These are phyloP conservation scores for Drosophila putrida DNA, from an alignment of 2,888 invertebrate species.

Conservation along the genomic window DNA sequence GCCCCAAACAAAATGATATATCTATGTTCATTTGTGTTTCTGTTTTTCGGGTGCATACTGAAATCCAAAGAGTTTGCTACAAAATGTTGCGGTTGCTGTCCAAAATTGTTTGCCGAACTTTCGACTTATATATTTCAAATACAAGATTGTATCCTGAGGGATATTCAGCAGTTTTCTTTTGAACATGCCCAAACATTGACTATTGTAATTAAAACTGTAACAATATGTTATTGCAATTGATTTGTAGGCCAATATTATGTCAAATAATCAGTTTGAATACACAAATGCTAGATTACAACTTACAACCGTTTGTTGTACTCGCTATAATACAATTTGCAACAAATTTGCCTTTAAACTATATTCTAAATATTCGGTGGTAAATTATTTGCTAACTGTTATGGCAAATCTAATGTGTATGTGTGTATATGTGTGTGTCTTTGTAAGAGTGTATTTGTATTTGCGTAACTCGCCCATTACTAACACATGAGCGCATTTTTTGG, in stretches of 20 bases:
- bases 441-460: slow-evolving; percentile 6
- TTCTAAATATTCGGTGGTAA: slow-evolving; percentile 17
- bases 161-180: slow-evolving; percentile 14
- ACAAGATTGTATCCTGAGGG: background rate
- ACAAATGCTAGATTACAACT: slow-evolving; percentile 5
- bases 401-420: slow-evolving; percentile 26
- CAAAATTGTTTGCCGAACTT: slow-evolving; percentile 59
- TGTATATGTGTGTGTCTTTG: slow-evolving; percentile 1
- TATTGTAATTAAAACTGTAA: slow-evolving; percentile 6
- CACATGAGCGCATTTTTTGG: slow-evolving; percentile 74
- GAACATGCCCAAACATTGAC: background rate
- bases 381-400: slow-evolving; percentile 57
- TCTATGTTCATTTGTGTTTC: slow-evolving; percentile 32
- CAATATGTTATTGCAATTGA: slow-evolving; percentile 8
- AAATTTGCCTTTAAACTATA: slow-evolving; percentile 11
- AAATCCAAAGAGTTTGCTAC: slow-evolving; percentile 19
- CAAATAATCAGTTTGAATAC: slow-evolving; percentile 3
- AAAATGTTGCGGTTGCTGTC: slow-evolving; percentile 51
- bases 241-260: slow-evolving; percentile 1
- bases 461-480: slow-evolving; percentile 59
- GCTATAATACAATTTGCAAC: slow-evolving; percentile 24
- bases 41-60: slow-evolving; percentile 22
- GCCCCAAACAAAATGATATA: slow-evolving; percentile 60
- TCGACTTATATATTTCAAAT: slow-evolving; percentile 12
- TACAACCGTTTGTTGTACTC: slow-evolving; percentile 4